Evolutionary conservation across 2,113 vertebrate genomes (phyloP), one percentile per base, ranked within the genome.

Genomic region (Pteruthius melanotis): DNA sequence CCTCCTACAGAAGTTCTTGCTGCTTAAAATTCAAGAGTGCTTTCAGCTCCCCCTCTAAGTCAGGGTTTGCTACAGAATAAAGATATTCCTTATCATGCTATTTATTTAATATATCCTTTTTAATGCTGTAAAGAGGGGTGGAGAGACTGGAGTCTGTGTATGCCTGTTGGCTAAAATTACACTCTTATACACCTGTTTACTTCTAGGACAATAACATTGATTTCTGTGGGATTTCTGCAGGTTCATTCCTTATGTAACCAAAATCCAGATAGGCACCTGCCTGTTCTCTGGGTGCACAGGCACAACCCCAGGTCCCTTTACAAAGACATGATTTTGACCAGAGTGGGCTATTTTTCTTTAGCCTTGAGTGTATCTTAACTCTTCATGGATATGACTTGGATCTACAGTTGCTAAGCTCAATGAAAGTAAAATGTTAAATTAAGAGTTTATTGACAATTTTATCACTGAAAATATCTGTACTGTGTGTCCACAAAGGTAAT

Each of bases 1-100:
- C 63, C 70, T 92, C 74, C 89, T 85, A 76, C 80, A 89, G 80
- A 92, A 90, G 53, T 87, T 91, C 79, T 39, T 79, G 49, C 72
- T 93, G 63, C 60, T 95, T 82, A 87, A 90, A 96, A 96, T 93
- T 90, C 83, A 50, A 37, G 45, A 82, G 37, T 71, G 72, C 80
- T 92, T 96, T 96, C 56, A 42, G 56, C 49, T 95, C 75, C 77
- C 64, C 64, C 56, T 93, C 64, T 83, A 57, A 89, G 70, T 57
- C 69, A 81, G 69, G 26, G 26, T 89, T 97, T 94, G 78, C 30
- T 66, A 78, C 64, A 53, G 40, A 89, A 90, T 60, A 83, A 83
- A 74, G 52, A 40, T 64, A 89, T 90, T 90, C n/a, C 33, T 90
- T 90, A 83, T 68, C 61, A 68, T 1, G 2, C 22, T 35, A 40